Evolutionary conservation across 2,113 vertebrate species (phyloP).

Genomic region (Thamnaconus septentrionalis): DNA sequence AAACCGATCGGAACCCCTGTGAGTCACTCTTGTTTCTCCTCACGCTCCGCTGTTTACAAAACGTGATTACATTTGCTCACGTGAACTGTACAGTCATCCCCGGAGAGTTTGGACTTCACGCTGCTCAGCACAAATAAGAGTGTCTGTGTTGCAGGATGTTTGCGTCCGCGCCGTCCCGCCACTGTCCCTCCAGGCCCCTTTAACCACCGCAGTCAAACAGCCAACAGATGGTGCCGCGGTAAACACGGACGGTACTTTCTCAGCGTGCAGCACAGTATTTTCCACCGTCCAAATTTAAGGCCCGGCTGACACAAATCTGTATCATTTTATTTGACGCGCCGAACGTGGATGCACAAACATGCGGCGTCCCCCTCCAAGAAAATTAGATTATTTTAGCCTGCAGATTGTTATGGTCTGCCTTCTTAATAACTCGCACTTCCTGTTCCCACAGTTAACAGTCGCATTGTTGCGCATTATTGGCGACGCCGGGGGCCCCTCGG

Average conservation of each 20-base stretch:
- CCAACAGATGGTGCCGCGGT: slow-evolving; percentile 18
- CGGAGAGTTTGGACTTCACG: neutral
- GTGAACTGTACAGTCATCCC: neutral
- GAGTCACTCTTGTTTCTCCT: too few species aligned
- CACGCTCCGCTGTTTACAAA: neutral
- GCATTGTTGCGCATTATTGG: slow-evolving; percentile 35
- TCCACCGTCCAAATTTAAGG: slow-evolving; percentile 14
- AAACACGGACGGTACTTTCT: slow-evolving; percentile 15
- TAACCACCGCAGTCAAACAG: slow-evolving; percentile 1
- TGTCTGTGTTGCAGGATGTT: neutral
- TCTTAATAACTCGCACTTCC: slow-evolving; percentile 68
- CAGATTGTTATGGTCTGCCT: slow-evolving; percentile 51
- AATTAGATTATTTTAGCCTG: slow-evolving; percentile 66
- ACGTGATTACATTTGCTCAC: neutral
- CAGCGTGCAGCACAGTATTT: slow-evolving; percentile 11
- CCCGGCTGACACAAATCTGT: slow-evolving; percentile 4
- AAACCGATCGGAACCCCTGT: too few species aligned
- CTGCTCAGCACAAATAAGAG: neutral
- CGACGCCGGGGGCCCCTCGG: slow-evolving; percentile 40
- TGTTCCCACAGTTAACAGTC: slow-evolving; percentile 68
- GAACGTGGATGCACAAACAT: slow-evolving; percentile 12
- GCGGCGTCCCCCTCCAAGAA: slow-evolving; percentile 34
- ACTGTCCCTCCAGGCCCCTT: neutral
- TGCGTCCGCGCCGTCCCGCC: too few species aligned
- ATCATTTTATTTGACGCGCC: slow-evolving; percentile 12